Evolutionary conservation across 2,797 vertebrate species (phyloP).

Genomic region (Nothura maculosa): DNA sequence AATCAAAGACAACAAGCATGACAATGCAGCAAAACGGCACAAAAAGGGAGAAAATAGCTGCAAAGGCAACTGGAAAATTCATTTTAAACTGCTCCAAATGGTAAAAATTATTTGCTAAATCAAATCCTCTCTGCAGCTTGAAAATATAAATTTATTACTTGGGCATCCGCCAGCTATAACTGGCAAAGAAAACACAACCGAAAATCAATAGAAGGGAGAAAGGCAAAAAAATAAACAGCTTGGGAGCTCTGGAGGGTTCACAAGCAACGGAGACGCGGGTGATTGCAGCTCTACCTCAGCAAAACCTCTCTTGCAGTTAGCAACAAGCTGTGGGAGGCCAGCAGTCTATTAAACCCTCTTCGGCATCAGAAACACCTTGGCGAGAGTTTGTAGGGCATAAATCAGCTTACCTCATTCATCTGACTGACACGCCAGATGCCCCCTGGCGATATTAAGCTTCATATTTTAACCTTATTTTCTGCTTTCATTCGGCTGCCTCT

Average conservation of each 20-base stretch:
- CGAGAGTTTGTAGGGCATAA: slow-evolving; percentile 66
- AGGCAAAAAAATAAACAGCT: slow-evolving; percentile 36
- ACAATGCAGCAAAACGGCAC: slow-evolving; percentile 46
- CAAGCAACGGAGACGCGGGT: background rate
- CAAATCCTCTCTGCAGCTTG: slow-evolving; percentile 44
- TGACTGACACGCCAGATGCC: slow-evolving; percentile 73
- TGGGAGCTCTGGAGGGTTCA: background rate
- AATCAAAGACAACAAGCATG: slow-evolving; percentile 57
- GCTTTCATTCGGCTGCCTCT: slow-evolving; percentile 69
- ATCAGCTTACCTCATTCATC: slow-evolving; percentile 71
- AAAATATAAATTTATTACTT: slow-evolving; percentile 47
- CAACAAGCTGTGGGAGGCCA: slow-evolving; percentile 51
- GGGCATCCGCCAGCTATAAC: background rate
- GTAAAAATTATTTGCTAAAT: slow-evolving; percentile 58
- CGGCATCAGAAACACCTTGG: slow-evolving; percentile 63
- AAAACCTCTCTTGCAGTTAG: slow-evolving; percentile 41
- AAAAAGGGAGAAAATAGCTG: slow-evolving; percentile 31
- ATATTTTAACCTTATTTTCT: slow-evolving; percentile 74
- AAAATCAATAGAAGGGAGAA: slow-evolving; percentile 52
- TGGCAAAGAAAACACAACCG: slow-evolving; percentile 25
- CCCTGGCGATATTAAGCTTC: slow-evolving; percentile 58
- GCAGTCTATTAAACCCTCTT: slow-evolving; percentile 58
- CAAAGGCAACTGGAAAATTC: slow-evolving; percentile 57
- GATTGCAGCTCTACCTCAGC: slow-evolving; percentile 24
- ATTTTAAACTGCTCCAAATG: slow-evolving; percentile 43